Percentiles rank a stretch among this genome's conserved stretches.
Conservation (phyloP, 1,140 invertebrate genomes). For the Trinorchestia longiramus region DNA sequence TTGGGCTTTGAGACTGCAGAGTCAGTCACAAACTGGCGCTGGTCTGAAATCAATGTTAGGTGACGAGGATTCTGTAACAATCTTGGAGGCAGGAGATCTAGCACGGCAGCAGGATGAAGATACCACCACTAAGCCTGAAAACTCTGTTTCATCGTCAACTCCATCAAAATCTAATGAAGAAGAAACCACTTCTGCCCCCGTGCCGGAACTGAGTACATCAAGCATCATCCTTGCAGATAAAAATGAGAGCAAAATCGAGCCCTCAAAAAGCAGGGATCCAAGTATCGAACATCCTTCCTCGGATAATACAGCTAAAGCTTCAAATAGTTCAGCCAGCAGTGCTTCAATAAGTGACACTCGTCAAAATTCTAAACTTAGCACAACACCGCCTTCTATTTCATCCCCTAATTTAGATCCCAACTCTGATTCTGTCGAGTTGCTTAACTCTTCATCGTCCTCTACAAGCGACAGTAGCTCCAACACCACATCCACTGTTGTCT, state of each 20-base stretch:
- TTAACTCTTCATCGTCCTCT: not conserved
- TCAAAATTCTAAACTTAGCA: constrained; percentile 41
- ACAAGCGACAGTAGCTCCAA: not conserved
- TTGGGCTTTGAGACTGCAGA: constrained; percentile 4
- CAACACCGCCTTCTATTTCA: constrained; percentile 44
- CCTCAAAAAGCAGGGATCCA: not conserved
- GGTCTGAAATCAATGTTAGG: not conserved
- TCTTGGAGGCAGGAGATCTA: not conserved
- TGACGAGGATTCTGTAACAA: not conserved
- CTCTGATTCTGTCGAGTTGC: not conserved
- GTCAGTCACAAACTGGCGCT: not conserved
- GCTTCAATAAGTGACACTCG: too few relatives aligned
- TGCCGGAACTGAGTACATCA: not conserved
- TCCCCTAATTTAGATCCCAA: too few relatives aligned
- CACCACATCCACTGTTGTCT: not conserved
- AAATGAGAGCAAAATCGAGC: too few relatives aligned
- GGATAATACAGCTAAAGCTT: not conserved
- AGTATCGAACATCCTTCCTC: not conserved
- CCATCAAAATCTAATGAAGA: not conserved
- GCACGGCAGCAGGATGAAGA: not conserved
- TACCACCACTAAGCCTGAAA: not conserved
- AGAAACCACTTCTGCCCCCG: not conserved
- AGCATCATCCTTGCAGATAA: not conserved
- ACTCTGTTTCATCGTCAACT: not conserved
- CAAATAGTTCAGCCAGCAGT: too few relatives aligned